Evolutionary conservation across 2,888 invertebrate genomes (phyloP).

Genomic region (Chydorus sphaericus): DNA sequence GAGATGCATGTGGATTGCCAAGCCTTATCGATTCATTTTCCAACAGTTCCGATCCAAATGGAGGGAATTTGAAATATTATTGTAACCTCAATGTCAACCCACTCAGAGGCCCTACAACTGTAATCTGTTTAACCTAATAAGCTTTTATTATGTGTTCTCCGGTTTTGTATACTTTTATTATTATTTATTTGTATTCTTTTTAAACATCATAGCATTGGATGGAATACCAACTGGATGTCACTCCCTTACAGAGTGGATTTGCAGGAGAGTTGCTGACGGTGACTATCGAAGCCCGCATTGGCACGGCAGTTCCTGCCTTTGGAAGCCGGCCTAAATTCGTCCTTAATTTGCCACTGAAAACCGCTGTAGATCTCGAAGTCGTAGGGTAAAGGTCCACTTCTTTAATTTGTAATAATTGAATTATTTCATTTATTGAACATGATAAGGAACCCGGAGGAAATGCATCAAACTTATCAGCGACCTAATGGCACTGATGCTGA

Average conservation of each 20-base stretch:
- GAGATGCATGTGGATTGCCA: constrained; percentile 12
- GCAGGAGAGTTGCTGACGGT: constrained; percentile 17
- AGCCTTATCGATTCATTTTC: neutral
- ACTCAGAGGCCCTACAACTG: constrained; percentile 12
- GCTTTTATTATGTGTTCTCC: constrained; percentile 18
- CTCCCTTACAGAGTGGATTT: constrained; percentile 17
- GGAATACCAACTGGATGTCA: constrained; percentile 20
- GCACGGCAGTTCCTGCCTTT: constrained; percentile 22
- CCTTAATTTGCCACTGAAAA: constrained; percentile 20
- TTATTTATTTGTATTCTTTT: neutral
- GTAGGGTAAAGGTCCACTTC: constrained; percentile 20
- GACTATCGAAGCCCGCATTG: constrained; percentile 22
- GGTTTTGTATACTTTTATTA: neutral
- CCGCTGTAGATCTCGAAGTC: constrained; percentile 21
- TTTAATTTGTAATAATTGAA: too few relatives aligned
- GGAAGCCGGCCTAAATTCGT: constrained; percentile 20
- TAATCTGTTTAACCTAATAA: constrained; percentile 9
- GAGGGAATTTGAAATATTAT: neutral
- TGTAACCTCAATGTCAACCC: neutral
- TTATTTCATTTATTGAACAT: too few relatives aligned
- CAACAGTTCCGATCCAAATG: too few relatives aligned
- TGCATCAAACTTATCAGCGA: constrained; percentile 3
- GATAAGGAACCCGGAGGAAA: neutral
- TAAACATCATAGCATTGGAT: constrained; percentile 14
- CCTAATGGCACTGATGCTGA: neutral